Evolutionary conservation across 2,113 vertebrate genomes (phyloP).

Genomic region (Hippocampus zosterae): DNA sequence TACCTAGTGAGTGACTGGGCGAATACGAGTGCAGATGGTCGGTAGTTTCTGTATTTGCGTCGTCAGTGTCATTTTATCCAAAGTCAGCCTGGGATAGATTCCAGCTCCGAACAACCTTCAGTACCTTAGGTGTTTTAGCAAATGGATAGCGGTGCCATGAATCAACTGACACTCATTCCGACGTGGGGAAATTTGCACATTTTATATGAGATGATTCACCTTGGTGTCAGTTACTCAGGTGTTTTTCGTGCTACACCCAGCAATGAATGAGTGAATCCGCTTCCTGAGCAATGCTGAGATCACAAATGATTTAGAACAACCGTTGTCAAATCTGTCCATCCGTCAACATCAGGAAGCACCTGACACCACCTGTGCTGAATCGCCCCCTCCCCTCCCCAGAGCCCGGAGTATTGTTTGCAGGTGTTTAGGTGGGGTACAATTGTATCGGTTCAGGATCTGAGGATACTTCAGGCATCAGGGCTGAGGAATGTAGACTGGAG

Average conservation of each 20-base stretch:
- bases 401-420: conserved; percentile 53
- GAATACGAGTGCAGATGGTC: no score
- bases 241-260: conserved; percentile 48
- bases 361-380: conserved; percentile 60
- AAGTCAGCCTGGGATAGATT: no score
- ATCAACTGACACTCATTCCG: not conserved
- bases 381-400: conserved; percentile 38
- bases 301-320: conserved; percentile 33
- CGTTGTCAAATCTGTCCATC: conserved; percentile 48
- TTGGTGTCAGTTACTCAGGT: conserved; percentile 41
- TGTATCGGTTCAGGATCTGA: conserved; percentile 56
- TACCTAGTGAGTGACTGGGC: no score
- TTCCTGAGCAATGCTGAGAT: conserved; percentile 37
- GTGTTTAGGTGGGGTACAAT: conserved; percentile 48
- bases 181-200: not conserved
- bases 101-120: no score
- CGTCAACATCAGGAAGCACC: conserved; percentile 56
- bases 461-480: conserved; percentile 47
- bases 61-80: no score
- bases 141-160: not conserved
- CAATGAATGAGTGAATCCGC: conserved; percentile 27
- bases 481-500: conserved; percentile 61
- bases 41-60: no score
- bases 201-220: conserved; percentile 17
- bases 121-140: no score